Evolutionary conservation across 2,113 vertebrate genomes (phyloP), one percentile per base, ranked within the genome.

Genomic region (Glaucomys volans): DNA sequence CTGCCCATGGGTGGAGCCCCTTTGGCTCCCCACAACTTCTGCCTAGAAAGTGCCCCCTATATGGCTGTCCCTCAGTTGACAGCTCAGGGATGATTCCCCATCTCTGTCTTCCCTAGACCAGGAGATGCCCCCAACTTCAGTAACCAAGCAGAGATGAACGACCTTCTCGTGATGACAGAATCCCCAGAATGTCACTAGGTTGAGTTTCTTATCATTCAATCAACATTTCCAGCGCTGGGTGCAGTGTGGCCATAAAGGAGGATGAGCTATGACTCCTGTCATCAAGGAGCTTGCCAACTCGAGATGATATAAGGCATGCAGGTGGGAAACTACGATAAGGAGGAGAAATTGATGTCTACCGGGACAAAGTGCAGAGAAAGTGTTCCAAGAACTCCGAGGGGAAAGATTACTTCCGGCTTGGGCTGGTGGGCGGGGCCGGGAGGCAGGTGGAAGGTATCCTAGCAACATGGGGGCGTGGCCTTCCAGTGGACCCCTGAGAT

Each of bases 251-350:
- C 66, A 4, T 95, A 94, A 87, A 96, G 59, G 52, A 0, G 0
- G 87, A 67, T 84, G 95, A 95, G 90, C 57, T 90, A 81, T 4
- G 87, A 66, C 77, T 83, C 67, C 87, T 89, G 44, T 87, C 92
- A 4, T 54, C 20, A 47, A 64, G 79, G 30, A 80, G 90, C 87
- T 80, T 76, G 80, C 94, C 83, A 52, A n/a, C 62, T 44, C 4
- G 0, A 50, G 87, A 42, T 91, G 84, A 95, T 74, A 84, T 62
- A 95, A 90, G 92, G 76, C 22, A 74, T 26, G 82, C 74, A 82
- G 82, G 96, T 28, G 54, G 72, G 59, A 81, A 87, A 76, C 59
- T 13, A 12, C 13, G 88, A 40, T n/a, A 59, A 90, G 79, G 72
- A 50, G 40, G 89, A 42, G 67, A 82, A 84, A 94, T 62, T 10